Evolutionary conservation across 2,797 vertebrate genomes (phyloP).

Genomic region (Semaprochilodus insignis): DNA sequence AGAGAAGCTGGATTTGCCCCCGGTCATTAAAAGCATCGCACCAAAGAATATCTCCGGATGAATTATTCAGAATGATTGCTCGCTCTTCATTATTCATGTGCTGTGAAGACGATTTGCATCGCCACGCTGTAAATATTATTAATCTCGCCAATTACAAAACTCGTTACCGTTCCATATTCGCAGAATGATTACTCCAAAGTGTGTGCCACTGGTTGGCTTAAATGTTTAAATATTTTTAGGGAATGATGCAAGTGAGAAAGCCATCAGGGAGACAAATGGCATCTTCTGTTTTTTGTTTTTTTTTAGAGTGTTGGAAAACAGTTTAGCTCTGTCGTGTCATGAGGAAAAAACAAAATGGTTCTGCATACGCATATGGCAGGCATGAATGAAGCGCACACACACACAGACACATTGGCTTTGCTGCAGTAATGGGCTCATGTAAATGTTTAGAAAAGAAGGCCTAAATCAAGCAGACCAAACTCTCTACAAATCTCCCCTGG

Average conservation of each 20-base stretch:
- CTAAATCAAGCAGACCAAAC: constrained; percentile 13
- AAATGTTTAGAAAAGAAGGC: constrained; percentile 13
- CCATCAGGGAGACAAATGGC: constrained; percentile 57
- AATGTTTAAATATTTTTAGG: constrained; percentile 74
- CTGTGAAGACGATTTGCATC: constrained; percentile 80
- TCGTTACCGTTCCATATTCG: constrained; percentile 77
- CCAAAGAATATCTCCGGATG: constrained; percentile 83
- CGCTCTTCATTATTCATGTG: constrained; percentile 82
- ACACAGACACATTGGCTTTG: neutral
- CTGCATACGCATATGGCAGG: constrained; percentile 26
- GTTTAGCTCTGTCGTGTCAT: constrained; percentile 42
- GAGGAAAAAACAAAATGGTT: constrained; percentile 32
- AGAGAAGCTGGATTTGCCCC: constrained; percentile 70
- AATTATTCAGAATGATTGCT: constrained; percentile 85
- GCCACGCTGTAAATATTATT: constrained; percentile 82
- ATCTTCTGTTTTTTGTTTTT: constrained; percentile 53
- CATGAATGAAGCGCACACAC: neutral
- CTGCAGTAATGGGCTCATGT: neutral
- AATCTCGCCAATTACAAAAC: constrained; percentile 84
- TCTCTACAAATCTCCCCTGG: neutral
- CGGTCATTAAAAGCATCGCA: constrained; percentile 77
- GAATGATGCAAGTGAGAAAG: constrained; percentile 67
- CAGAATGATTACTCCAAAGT: constrained; percentile 76
- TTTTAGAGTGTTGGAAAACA: constrained; percentile 64
- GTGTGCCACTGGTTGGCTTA: constrained; percentile 69